Evolutionary conservation across 1,140 invertebrate species (phyloP), one percentile per base, ranked within the genome.

Genomic region (Drosophila pachea): DNA sequence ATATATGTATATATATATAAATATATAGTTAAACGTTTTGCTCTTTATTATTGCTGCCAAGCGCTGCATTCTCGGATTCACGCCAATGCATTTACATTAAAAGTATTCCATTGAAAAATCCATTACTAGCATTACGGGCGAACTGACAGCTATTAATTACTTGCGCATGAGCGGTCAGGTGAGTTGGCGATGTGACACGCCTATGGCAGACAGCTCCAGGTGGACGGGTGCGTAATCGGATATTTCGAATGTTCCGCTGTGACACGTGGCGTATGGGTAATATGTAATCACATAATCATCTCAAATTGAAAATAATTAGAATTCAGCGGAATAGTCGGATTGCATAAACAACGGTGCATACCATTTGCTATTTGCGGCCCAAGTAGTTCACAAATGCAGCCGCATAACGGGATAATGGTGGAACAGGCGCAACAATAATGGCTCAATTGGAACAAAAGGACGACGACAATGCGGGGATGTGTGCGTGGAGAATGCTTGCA

Each of bases 71-170:
- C 22, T 22, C 22, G 22, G 22, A 2, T 3, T 22, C 22, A 22
- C 22, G 22, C 22, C 22, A 1, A 1, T 22, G 22, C 22, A 22
- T 22, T 22, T 22, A 22, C 22, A 22, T 22, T 45, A 14, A 14
- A 45, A 45, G 43, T 45, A 22, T 64, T 45, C 29, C 22, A 12
- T 7, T 47, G 22, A 22, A 14, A 47, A 52, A 48, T 66, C 52
- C 16, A 36, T 59, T 32, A 56, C 33, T 22, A 38, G 31, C 16
- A 8, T 52, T 38, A 52, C 36, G 40, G 31, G 42, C 45, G 22
- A 22, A 22, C 22, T 22, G 3, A 38, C 62, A 69, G 73, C 64
- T 22, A 79, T 75, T 75, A 79, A 79, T 79, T 77, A 73, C 48
- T 31, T 45, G 68, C 72, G 65, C 52, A 52, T n/a, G 60, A 68